Evolutionary conservation across 2,888 invertebrate species (phyloP), one percentile per base, ranked within the genome.

Genomic region (Epistrophella euchroma): DNA sequence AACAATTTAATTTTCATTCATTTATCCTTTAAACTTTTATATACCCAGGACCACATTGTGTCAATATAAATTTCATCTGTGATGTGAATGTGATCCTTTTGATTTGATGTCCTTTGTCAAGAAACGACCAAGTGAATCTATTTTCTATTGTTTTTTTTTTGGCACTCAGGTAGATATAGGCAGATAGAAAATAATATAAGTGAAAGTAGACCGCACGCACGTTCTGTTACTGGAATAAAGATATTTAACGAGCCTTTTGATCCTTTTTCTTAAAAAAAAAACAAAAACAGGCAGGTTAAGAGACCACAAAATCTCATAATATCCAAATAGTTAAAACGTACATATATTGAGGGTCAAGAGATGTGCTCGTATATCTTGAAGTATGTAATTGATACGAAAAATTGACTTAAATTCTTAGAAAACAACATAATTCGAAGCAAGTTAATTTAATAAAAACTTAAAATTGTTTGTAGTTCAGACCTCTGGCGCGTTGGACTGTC

Each of bases 1-100:
- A 68, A 78, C 81, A 73, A 78, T 86, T 86, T 86, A 86, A 82
- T 74, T 81, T 78, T 74, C 81, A 86, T 86, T 86, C 71, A 74
- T 60, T 76, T 50, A 52, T 77, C 77, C 58, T 71, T 82, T 71
- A 37, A 64, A 79, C 25, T 75, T 70, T 50, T 60, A 37, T 60
- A 50, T 19, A 35, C n/a, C n/a, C 35, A 56, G 81, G 70, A 68
- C 62, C 77, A 28, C 11, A 7, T 52, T 22, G 45, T 74, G 62
- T 73, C 80, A 85, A 85, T 77, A 60, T 19, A 32, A 25, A 72
- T 60, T 52, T 56, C 58, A 45, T 40, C 37, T 56, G 19, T n/a
- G 64, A 60, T 66, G 43, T 47, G 58, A 75, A 71, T 60, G 58
- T 66, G 60, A 70, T 73, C 75, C 55, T 45, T 71, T 71, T 58